Evolutionary conservation across 2,797 vertebrate genomes (phyloP).

Genomic region (Anolis apletophallus): DNA sequence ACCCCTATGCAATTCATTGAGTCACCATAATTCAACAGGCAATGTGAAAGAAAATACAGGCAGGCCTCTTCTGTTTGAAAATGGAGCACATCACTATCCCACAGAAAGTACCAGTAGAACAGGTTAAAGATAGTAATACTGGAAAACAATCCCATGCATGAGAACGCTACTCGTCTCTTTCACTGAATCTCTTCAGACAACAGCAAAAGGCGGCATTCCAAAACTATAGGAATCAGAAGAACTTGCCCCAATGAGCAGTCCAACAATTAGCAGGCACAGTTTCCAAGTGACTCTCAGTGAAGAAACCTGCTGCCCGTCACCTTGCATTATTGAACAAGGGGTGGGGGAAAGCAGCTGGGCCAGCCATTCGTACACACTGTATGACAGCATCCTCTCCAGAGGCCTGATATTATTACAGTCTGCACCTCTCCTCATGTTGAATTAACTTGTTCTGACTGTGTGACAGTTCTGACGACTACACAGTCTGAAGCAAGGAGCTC

Average conservation of each 20-base stretch:
- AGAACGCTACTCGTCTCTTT: background rate
- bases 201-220: conserved; percentile 27
- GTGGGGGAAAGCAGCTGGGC: conserved; percentile 58
- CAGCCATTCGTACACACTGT: background rate
- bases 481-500: conserved; percentile 56
- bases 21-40: no score
- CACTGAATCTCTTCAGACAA: background rate
- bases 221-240: conserved; percentile 20
- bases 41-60: no score
- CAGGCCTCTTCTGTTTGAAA: background rate
- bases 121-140: background rate
- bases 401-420: conserved; percentile 75
- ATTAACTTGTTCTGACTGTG: conserved; percentile 83
- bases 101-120: background rate
- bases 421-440: conserved; percentile 67
- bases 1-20: no score
- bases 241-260: background rate
- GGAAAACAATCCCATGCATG: accelerated
- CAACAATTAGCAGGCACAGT: conserved; percentile 61
- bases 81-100: background rate
- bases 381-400: conserved; percentile 81
- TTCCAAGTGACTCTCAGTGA: background rate
- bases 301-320: conserved; percentile 70
- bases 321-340: conserved; percentile 22
- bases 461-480: conserved; percentile 77